These are phyloP conservation scores for Neosilurus mollespiculum DNA, from an alignment of 2,797 vertebrate species.

Conservation along the genomic window DNA sequence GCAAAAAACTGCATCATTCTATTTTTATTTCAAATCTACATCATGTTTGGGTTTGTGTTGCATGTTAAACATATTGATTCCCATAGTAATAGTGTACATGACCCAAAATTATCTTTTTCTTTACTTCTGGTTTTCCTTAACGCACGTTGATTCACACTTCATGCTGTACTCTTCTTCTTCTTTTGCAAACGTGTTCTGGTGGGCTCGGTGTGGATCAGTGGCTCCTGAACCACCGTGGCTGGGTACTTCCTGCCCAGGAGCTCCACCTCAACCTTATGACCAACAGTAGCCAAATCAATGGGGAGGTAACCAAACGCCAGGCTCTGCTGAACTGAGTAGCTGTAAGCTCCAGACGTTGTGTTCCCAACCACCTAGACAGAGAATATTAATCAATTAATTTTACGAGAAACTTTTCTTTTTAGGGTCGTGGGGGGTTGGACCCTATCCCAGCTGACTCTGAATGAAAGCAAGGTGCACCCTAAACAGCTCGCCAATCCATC, in stretches of 20 bases:
- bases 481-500: too few relatives aligned
- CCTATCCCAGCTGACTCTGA: too few relatives aligned
- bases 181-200: slow-evolving; percentile 81
- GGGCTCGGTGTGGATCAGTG: slow-evolving; percentile 87
- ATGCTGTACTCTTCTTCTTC: slow-evolving; percentile 69
- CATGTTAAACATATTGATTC: background rate
- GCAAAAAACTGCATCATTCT: background rate
- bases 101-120: background rate
- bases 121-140: background rate
- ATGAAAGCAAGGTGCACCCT: too few relatives aligned
- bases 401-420: too few relatives aligned
- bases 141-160: background rate
- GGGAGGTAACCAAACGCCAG: slow-evolving; percentile 93
- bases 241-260: slow-evolving; percentile 84
- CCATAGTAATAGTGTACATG: too few relatives aligned
- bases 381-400: background rate
- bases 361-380: slow-evolving; percentile 88
- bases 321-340: slow-evolving; percentile 85
- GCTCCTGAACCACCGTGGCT: slow-evolving; percentile 83
- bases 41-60: background rate
- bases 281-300: slow-evolving; percentile 76
- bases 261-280: slow-evolving; percentile 90
- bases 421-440: too few relatives aligned
- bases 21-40: background rate
- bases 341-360: slow-evolving; percentile 93